These are phyloP conservation scores for Meteorus colon DNA, from an alignment of 2,888 invertebrate genomes.

Conservation along the genomic window DNA sequence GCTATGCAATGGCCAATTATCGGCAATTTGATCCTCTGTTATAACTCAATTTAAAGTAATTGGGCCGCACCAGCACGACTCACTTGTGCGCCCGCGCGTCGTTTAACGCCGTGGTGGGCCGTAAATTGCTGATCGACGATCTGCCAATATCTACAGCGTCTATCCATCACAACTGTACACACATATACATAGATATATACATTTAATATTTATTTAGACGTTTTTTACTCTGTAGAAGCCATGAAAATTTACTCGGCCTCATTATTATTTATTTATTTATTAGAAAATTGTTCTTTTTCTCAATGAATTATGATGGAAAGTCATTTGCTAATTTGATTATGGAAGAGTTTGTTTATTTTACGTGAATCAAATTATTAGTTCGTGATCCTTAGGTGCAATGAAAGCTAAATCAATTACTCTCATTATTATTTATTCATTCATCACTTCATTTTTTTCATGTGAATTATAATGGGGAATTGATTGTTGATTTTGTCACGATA, in stretches of 20 bases:
- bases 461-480: too few species aligned
- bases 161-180: conserved; percentile 13
- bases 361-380: too few species aligned
- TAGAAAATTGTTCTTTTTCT: neutral
- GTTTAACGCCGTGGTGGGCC: conserved; percentile 59
- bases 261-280: neutral
- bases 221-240: neutral
- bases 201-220: neutral
- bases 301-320: neutral
- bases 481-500: neutral
- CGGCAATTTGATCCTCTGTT: conserved; percentile 67
- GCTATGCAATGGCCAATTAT: conserved; percentile 68
- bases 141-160: conserved; percentile 41
- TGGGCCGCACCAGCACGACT: conserved; percentile 59
- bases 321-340: neutral
- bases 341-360: neutral
- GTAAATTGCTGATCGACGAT: conserved; percentile 61
- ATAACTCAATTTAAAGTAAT: conserved; percentile 70
- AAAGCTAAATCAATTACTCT: neutral
- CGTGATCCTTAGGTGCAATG: too few species aligned
- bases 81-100: conserved; percentile 45
- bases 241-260: neutral
- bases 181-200: neutral
- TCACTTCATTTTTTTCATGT: neutral
- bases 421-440: neutral